Percentiles rank a stretch among this genome's conserved stretches.
Conservation (phyloP, 1,140 invertebrate species). For the Stegodyphus mimosarum region DNA sequence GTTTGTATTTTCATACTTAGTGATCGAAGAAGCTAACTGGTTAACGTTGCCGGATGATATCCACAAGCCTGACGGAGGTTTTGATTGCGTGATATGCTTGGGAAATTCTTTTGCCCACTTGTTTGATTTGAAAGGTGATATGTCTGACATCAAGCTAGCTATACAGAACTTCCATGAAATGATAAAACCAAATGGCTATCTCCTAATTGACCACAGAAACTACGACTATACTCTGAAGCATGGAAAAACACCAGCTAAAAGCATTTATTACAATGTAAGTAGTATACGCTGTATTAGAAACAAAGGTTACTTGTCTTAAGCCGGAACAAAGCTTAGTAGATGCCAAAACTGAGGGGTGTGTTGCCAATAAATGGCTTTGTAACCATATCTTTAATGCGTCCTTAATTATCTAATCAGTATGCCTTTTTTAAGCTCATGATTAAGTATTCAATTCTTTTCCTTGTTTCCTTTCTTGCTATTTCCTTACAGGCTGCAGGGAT, state of each 20-base stretch:
- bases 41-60: slow-evolving; percentile 72
- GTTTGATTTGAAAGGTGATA: slow-evolving; percentile 80
- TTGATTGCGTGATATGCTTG: slow-evolving; percentile 78
- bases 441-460: no score
- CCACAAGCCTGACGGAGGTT: slow-evolving; percentile 69
- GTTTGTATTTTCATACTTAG: slow-evolving; percentile 59
- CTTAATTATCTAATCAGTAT: no score
- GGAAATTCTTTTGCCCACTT: slow-evolving; percentile 92
- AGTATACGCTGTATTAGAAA: no score
- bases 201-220: slow-evolving; percentile 88
- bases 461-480: no score
- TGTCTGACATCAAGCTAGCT: slow-evolving; percentile 80
- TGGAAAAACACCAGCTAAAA: slow-evolving; percentile 80
- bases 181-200: slow-evolving; percentile 83
- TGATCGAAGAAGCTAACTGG: slow-evolving; percentile 70
- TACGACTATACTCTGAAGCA: slow-evolving; percentile 83
- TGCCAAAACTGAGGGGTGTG: no score
- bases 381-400: no score
- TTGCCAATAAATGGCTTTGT: no score
- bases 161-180: slow-evolving; percentile 82
- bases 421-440: no score
- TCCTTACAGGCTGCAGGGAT: no score
- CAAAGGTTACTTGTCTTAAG: no score
- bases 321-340: no score
- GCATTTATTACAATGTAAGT: slow-evolving; percentile 89